These are phyloP conservation scores for Tokudaia muenninki DNA, from an alignment of 2,797 vertebrate genomes.

Conservation along the genomic window DNA sequence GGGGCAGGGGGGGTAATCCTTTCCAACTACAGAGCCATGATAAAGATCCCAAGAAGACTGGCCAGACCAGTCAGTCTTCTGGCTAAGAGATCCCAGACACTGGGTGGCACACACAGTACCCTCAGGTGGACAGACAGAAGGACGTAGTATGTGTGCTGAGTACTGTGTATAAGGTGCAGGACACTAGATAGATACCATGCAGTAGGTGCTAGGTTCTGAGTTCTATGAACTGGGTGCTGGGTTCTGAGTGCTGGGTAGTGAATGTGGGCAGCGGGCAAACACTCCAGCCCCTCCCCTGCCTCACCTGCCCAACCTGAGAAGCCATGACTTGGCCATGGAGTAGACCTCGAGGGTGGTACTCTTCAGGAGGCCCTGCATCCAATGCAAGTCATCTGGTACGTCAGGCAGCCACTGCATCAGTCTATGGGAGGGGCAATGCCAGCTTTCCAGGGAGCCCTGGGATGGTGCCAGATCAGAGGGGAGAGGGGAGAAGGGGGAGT, in stretches of 20 bases:
- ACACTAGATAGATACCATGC: background rate
- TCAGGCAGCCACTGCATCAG: conserved; percentile 44
- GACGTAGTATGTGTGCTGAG: accelerated
- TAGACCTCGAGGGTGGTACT: accelerated
- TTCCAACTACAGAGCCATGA: background rate
- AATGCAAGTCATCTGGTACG: accelerated
- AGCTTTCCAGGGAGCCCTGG: background rate
- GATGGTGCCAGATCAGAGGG: background rate
- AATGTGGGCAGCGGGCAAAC: accelerated
- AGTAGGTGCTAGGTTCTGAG: background rate
- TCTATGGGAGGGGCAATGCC: background rate
- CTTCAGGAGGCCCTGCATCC: conserved; percentile 41
- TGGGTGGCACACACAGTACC: background rate
- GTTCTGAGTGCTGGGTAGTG: background rate
- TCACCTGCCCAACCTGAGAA: conserved; percentile 14
- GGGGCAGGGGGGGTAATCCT: no score
- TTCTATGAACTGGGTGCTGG: background rate
- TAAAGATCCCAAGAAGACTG: no score
- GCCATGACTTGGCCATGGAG: background rate
- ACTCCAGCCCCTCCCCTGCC: accelerated
- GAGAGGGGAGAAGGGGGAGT: background rate
- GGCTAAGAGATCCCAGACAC: background rate
- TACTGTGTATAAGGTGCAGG: background rate
- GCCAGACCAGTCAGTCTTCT: accelerated
- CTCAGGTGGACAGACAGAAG: background rate